Conservation (phyloP, 1,140 invertebrate genomes). For the Drosophila rhopaloa region DNA sequence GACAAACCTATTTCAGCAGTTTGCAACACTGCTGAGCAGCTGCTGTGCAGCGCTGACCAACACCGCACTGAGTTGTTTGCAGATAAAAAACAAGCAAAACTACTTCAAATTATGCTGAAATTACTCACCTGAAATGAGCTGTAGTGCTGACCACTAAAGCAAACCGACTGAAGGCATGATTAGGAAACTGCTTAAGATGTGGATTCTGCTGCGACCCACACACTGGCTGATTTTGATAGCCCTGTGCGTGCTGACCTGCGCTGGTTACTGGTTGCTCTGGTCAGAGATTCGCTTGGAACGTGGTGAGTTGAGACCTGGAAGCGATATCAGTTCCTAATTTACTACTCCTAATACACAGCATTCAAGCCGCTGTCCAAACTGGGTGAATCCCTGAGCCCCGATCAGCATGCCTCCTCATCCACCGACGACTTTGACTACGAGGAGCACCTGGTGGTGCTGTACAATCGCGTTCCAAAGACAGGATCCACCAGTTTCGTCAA, state of each 20-base stretch:
- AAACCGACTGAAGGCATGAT: constrained; percentile 39
- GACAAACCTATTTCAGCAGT: not conserved
- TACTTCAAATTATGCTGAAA: constrained; percentile 29
- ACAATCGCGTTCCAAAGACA: constrained; percentile 99
- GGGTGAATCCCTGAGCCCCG: constrained; percentile 10
- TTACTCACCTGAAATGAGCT: constrained; percentile 41
- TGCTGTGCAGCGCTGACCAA: constrained; percentile 7
- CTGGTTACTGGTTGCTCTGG: constrained; percentile 62
- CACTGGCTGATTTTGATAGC: constrained; percentile 59
- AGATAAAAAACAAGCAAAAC: constrained; percentile 42
- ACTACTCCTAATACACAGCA: constrained; percentile 16
- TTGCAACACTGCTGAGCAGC: constrained; percentile 1
- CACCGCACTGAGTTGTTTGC: constrained; percentile 16
- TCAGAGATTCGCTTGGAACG: constrained; percentile 58
- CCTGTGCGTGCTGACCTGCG: constrained; percentile 58
- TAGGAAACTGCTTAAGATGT: constrained; percentile 69
- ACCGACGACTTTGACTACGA: constrained; percentile 81
- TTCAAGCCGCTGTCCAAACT: constrained; percentile 58
- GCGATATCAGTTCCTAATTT: no score
- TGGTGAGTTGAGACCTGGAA: constrained; percentile 24
- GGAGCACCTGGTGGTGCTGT: constrained; percentile 93
- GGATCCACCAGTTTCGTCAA: constrained; percentile 99
- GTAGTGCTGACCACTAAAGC: constrained; percentile 1
- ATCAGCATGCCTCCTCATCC: not conserved
- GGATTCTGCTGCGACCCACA: constrained; percentile 59